These are phyloP conservation scores for Cantharis nigra DNA, from an alignment of 2,888 invertebrate species.

Conservation along the genomic window DNA sequence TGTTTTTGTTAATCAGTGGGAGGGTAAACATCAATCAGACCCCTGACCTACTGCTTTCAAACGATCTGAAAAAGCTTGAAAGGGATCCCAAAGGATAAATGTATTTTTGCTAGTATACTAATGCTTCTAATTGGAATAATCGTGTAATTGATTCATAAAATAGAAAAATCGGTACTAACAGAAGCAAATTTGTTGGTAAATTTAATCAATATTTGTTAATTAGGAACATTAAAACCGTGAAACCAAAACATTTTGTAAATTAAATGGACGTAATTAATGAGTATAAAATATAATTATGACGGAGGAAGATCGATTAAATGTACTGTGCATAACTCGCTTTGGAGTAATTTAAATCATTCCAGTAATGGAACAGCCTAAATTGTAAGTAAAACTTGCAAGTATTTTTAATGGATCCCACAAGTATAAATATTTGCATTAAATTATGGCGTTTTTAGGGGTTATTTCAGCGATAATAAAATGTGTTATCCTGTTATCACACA, in stretches of 20 bases:
- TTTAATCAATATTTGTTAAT: neutral
- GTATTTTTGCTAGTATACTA: neutral
- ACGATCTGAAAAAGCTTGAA: neutral
- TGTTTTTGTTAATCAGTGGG: neutral
- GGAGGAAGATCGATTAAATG: neutral
- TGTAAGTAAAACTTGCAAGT: neutral
- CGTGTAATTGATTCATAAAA: neutral
- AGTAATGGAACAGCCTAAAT: conserved; percentile 1
- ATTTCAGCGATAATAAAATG: neutral
- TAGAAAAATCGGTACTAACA: neutral
- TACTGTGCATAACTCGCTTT: neutral
- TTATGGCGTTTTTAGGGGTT: conserved; percentile 6
- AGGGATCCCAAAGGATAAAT: neutral
- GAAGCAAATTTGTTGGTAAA: neutral
- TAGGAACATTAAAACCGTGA: neutral
- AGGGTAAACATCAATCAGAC: neutral
- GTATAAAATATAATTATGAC: neutral
- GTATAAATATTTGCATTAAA: conserved; percentile 12
- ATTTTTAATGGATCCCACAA: conserved; percentile 10
- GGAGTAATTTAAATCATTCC: conserved; percentile 9
- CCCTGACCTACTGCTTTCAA: no score
- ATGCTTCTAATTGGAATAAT: neutral
- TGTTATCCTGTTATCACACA: neutral
- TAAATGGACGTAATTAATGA: neutral
- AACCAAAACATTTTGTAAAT: neutral